Evolutionary conservation across 1,140 invertebrate species (phyloP).

Genomic region (Drosophila miranda): DNA sequence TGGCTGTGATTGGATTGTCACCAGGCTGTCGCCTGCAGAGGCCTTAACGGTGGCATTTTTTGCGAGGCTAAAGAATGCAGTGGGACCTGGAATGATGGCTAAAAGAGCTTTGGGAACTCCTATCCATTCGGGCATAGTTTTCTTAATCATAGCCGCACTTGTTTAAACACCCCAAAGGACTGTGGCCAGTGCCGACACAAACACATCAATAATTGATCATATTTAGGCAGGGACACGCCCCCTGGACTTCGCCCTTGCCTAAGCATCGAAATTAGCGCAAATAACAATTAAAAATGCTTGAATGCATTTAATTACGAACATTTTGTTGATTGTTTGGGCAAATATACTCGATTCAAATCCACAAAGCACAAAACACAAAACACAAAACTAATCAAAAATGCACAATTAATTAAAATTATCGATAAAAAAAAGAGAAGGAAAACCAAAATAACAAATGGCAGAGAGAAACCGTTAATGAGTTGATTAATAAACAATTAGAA

Average conservation of each 20-base stretch:
- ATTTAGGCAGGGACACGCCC: conserved; percentile 30
- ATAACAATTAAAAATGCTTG: conserved; percentile 78
- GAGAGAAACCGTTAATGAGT: conserved; percentile 54
- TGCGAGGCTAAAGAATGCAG: neutral
- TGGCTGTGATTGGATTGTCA: conserved; percentile 30
- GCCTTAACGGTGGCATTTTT: neutral
- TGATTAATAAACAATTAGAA: conserved; percentile 71
- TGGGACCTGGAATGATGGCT: neutral
- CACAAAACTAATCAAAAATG: conserved; percentile 73
- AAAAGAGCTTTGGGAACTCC: conserved; percentile 3
- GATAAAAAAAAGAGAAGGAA: conserved; percentile 22
- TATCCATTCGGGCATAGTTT: neutral
- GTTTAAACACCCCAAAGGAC: conserved; percentile 38
- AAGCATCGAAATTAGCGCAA: conserved; percentile 72
- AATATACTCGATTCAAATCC: conserved; percentile 53
- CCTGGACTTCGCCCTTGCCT: conserved; percentile 21
- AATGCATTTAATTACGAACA: conserved; percentile 72
- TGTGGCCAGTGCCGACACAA: conserved; percentile 32
- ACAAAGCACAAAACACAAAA: conserved; percentile 7
- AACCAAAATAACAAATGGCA: conserved; percentile 39
- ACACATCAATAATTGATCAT: conserved; percentile 63
- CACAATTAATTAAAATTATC: conserved; percentile 76
- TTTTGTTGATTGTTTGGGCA: conserved; percentile 66
- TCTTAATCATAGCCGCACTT: conserved; percentile 10
- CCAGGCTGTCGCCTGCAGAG: conserved; percentile 13